Conservation (phyloP, 2,797 vertebrate species). For the Decapterus maruadsi region DNA sequence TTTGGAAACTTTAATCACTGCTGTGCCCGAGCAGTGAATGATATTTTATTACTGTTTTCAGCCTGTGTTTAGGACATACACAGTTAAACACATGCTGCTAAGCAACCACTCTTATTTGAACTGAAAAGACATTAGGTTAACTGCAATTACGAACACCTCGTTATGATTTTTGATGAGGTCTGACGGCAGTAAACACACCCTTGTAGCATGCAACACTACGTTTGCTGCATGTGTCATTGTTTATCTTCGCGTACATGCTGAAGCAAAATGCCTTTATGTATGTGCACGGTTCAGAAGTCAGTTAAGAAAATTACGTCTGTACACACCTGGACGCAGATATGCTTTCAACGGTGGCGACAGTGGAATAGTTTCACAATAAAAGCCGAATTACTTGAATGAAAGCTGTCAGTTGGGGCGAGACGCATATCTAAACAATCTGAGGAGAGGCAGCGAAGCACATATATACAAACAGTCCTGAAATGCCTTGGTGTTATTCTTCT, state of each 20-base stretch:
- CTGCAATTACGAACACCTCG: conserved; percentile 36
- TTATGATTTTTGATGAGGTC: conserved; percentile 52
- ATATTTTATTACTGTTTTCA: conserved; percentile 58
- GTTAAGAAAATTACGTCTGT: conserved; percentile 17
- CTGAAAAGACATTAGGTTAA: conserved; percentile 33
- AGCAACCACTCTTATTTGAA: conserved; percentile 30
- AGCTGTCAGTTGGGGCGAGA: conserved; percentile 74
- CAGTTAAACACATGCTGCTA: conserved; percentile 44
- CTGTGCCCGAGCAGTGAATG: conserved; percentile 38
- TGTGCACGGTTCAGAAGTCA: neutral
- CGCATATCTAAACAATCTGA: conserved; percentile 67
- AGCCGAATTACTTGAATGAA: conserved; percentile 51
- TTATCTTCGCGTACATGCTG: neutral
- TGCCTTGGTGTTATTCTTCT: conserved; percentile 63
- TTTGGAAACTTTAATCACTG: conserved; percentile 56
- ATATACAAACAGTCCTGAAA: conserved; percentile 48
- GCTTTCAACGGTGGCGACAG: conserved; percentile 25
- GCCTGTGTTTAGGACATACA: conserved; percentile 28
- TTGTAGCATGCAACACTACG: conserved; percentile 23
- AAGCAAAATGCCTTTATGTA: neutral
- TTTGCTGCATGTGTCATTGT: conserved; percentile 11
- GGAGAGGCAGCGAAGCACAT: conserved; percentile 44
- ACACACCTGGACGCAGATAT: conserved; percentile 13
- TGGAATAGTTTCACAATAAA: conserved; percentile 40
- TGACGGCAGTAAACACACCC: conserved; percentile 33